Conservation (phyloP, 2,797 vertebrate genomes). For the Acanthurus leucopareius region DNA sequence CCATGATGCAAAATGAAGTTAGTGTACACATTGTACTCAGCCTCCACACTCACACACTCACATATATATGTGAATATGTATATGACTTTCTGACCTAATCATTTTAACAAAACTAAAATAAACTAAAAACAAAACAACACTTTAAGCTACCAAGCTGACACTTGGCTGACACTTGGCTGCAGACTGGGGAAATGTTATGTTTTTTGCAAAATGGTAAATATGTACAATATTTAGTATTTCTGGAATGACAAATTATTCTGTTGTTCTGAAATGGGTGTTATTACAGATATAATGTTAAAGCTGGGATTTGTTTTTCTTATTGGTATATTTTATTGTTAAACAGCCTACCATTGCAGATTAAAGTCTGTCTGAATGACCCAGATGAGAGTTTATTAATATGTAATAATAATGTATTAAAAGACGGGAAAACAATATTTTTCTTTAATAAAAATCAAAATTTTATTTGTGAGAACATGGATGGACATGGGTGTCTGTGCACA, state of each 20-base stretch:
- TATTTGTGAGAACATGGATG: too few species aligned
- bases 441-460: too few species aligned
- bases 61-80: slow-evolving; percentile 1
- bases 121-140: background rate
- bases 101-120: background rate
- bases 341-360: too few species aligned
- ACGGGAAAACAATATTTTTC: too few species aligned
- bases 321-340: too few species aligned
- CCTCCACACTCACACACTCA: background rate
- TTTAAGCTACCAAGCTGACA: background rate
- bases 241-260: background rate
- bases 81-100: slow-evolving; percentile 1
- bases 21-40: slow-evolving; percentile 28
- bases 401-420: too few species aligned
- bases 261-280: background rate
- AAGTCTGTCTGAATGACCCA: too few species aligned
- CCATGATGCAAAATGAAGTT: slow-evolving; percentile 25
- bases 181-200: background rate
- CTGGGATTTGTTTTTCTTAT: background rate
- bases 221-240: background rate
- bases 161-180: background rate
- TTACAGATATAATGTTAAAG: background rate
- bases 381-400: too few species aligned
- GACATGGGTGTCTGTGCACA: too few species aligned
- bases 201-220: background rate